Evolutionary conservation across 2,888 invertebrate species (phyloP).

Genomic region (Villa cingulata): DNA sequence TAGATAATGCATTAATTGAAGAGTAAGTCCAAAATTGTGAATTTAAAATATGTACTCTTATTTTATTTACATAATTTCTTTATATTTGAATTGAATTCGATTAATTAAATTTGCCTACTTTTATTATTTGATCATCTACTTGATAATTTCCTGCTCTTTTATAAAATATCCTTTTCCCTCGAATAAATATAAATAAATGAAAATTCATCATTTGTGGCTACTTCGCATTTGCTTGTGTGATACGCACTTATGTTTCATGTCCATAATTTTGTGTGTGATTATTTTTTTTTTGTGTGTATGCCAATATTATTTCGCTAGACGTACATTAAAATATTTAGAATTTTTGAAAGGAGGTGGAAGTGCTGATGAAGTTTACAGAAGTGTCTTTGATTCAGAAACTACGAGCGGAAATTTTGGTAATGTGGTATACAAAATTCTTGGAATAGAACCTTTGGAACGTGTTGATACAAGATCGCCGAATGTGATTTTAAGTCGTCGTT

Average conservation of each 20-base stretch:
- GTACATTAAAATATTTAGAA: slow-evolving; percentile 42
- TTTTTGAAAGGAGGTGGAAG: slow-evolving; percentile 42
- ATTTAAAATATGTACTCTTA: not conserved
- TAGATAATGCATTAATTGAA: slow-evolving; percentile 39
- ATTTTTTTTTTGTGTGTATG: too few relatives aligned
- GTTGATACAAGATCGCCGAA: slow-evolving; percentile 16
- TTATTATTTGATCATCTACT: too few relatives aligned
- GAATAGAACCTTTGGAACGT: slow-evolving; percentile 20
- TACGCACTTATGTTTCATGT: too few relatives aligned
- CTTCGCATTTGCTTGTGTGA: too few relatives aligned
- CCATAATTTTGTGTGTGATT: too few relatives aligned
- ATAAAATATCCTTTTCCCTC: too few relatives aligned
- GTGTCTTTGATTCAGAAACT: slow-evolving; percentile 13
- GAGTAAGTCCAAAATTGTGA: slow-evolving; percentile 44
- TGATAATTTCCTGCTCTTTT: too few relatives aligned
- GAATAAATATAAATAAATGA: too few relatives aligned
- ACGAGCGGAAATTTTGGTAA: slow-evolving; percentile 10
- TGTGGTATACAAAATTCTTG: slow-evolving; percentile 18
- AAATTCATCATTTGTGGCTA: too few relatives aligned
- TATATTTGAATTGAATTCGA: slow-evolving; percentile 3
- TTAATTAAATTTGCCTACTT: too few relatives aligned
- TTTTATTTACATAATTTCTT: slow-evolving; percentile 1
- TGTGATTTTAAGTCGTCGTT: slow-evolving; percentile 16
- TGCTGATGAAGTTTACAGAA: slow-evolving; percentile 13
- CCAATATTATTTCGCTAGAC: slow-evolving; percentile 17